Percentiles rank a stretch among this genome's conserved stretches.
phyloP scores from a whole-genome alignment of 2,888 invertebrate species.

The Drosophila incognita region DNA sequence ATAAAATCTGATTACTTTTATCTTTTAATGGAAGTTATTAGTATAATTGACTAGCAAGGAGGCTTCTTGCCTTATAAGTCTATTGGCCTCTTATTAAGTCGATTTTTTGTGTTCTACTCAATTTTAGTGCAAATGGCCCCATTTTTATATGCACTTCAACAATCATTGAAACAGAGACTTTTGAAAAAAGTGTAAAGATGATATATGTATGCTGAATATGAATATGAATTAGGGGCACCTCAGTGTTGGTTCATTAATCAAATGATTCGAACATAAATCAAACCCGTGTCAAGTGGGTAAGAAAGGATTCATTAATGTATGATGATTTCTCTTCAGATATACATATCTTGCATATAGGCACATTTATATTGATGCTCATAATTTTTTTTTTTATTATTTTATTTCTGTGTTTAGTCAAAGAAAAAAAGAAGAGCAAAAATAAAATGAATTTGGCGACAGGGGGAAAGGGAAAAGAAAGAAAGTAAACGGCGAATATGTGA shows the following conservation, averaged over 20 bases:
- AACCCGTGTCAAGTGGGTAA: background rate
- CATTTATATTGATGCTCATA: background rate
- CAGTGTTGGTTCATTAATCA: conserved; percentile 15
- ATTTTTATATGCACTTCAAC: background rate
- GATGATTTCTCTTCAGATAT: background rate
- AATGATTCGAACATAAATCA: conserved; percentile 26
- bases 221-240: background rate
- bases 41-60: background rate
- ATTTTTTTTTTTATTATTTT: background rate
- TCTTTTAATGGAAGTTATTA: background rate
- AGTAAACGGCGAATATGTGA: conserved; percentile 24
- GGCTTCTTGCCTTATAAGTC: background rate
- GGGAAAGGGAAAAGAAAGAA: conserved; percentile 13
- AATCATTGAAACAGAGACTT: background rate
- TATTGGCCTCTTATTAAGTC: background rate
- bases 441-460: conserved; percentile 4
- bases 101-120: background rate
- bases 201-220: background rate
- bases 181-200: background rate
- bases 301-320: background rate
- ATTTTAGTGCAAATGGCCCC: background rate
- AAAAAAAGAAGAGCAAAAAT: conserved; percentile 2
- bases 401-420: background rate
- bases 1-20: background rate
- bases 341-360: background rate